Conservation (phyloP, 2,113 vertebrate species). For the Taxidea taxus region DNA sequence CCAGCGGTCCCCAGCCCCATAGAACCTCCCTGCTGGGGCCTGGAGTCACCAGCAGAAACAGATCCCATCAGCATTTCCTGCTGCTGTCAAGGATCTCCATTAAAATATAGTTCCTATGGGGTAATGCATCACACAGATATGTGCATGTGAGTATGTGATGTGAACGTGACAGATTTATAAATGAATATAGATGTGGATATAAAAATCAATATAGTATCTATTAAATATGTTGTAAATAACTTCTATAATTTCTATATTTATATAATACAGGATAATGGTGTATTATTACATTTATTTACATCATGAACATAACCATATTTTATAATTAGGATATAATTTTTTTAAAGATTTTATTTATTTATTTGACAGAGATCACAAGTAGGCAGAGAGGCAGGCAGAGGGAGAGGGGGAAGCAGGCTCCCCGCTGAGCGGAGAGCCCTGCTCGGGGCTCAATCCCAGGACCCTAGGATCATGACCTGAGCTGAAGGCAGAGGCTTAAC, state of each 20-base stretch:
- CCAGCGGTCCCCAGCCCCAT: background rate
- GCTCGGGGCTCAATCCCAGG: too few relatives aligned
- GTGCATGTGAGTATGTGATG: too few relatives aligned
- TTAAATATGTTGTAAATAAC: background rate
- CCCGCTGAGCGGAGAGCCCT: too few relatives aligned
- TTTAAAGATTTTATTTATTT: too few relatives aligned
- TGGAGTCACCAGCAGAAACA: background rate
- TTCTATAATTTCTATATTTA: background rate
- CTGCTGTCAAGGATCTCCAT: background rate
- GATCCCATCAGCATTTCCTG: background rate
- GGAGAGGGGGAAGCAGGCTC: too few relatives aligned
- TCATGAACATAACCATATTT: background rate
- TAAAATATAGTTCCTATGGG: background rate
- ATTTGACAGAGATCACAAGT: too few relatives aligned
- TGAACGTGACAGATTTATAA: background rate
- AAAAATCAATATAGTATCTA: background rate
- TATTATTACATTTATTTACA: background rate
- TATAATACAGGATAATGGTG: background rate
- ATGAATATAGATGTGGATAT: background rate
- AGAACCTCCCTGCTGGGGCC: background rate
- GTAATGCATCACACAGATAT: rapidly evolving
- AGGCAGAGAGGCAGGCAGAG: too few relatives aligned
- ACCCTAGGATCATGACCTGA: too few relatives aligned
- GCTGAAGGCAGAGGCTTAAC: too few relatives aligned
- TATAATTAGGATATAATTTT: too few relatives aligned